Conservation (phyloP, 1,140 invertebrate species). For the Amphibalanus amphitrite region DNA sequence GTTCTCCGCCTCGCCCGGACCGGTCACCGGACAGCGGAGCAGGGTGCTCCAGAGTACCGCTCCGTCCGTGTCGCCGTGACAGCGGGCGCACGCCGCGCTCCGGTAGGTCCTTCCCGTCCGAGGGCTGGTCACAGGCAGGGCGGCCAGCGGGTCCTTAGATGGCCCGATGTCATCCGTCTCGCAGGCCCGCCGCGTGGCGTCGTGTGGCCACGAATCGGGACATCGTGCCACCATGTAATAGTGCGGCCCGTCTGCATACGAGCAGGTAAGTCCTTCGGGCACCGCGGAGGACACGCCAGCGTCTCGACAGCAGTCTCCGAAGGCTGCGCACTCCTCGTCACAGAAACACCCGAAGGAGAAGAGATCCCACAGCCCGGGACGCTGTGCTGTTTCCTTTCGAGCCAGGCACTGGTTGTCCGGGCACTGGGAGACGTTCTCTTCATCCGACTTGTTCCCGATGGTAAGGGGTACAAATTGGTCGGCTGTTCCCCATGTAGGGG, state of each 20-base stretch:
- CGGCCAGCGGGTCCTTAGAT: conserved; percentile 25
- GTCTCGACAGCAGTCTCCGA: not conserved
- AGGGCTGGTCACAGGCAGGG: conserved; percentile 29
- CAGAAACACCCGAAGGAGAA: not conserved
- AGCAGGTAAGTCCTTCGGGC: not conserved
- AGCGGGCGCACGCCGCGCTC: conserved; percentile 37
- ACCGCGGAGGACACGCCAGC: too few relatives aligned
- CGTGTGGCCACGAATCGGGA: not conserved
- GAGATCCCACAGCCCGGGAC: too few relatives aligned
- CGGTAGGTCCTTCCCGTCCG: conserved; percentile 31
- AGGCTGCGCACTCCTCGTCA: not conserved
- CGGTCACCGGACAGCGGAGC: conserved; percentile 25
- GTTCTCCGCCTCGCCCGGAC: conserved; percentile 13
- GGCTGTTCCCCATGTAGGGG: too few relatives aligned
- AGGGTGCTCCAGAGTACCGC: conserved; percentile 28
- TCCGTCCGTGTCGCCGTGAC: conserved; percentile 27
- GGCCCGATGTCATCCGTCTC: not conserved
- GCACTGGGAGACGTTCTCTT: too few relatives aligned
- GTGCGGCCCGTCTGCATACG: not conserved
- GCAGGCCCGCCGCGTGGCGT: not conserved
- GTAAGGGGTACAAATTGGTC: too few relatives aligned
- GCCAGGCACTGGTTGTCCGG: too few relatives aligned
- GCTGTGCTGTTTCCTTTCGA: too few relatives aligned
- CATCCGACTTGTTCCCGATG: too few relatives aligned
- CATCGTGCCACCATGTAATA: not conserved